Conservation (phyloP, 1,140 invertebrate genomes). For the Drosophila repletoides region DNA sequence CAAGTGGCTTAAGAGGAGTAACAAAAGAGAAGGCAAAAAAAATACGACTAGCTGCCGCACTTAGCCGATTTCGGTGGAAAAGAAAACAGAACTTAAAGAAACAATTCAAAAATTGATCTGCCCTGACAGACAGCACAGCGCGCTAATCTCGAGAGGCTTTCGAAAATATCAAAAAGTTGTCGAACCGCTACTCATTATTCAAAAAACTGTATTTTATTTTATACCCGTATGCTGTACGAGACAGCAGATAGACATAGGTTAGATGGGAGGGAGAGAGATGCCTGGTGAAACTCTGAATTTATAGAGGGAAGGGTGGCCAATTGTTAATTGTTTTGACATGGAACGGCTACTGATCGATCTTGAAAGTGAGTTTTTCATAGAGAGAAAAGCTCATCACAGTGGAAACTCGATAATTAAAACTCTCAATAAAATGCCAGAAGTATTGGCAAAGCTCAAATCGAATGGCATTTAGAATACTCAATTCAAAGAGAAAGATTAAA, state of each 20-base stretch:
- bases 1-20: neutral
- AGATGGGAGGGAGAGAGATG: neutral
- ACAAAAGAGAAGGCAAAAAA: neutral
- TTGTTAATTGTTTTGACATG: constrained; percentile 36
- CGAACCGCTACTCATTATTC: constrained; percentile 53
- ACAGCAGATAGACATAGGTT: constrained; percentile 39
- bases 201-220: constrained; percentile 34
- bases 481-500: constrained; percentile 5
- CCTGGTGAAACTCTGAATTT: neutral
- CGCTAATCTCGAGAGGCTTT: constrained; percentile 44
- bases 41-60: constrained; percentile 8
- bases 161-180: constrained; percentile 52
- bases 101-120: constrained; percentile 7
- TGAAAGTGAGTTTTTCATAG: constrained; percentile 14
- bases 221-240: constrained; percentile 12
- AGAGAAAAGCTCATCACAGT: no score
- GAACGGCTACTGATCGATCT: constrained; percentile 42
- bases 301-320: neutral
- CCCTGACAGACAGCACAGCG: constrained; percentile 22
- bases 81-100: neutral
- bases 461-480: no score
- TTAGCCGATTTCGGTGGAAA: neutral
- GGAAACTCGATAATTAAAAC: no score
- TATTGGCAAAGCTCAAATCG: no score
- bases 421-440: no score